These are phyloP conservation scores for Drosophila parvula DNA, from an alignment of 1,140 invertebrate species.

Conservation along the genomic window DNA sequence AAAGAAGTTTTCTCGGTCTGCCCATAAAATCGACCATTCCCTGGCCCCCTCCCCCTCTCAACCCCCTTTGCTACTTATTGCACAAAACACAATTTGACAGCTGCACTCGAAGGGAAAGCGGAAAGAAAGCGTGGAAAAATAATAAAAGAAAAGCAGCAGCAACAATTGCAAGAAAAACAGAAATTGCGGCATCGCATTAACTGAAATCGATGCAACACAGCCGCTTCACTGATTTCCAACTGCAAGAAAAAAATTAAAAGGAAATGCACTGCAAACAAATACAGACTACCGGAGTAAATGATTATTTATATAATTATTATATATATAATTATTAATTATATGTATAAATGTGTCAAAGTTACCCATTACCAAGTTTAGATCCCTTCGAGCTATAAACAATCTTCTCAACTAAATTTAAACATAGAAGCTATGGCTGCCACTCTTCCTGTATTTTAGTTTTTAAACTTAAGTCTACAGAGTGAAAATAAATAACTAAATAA, in stretches of 20 bases:
- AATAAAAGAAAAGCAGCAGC: background rate
- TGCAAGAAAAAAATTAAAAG: background rate
- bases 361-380: too few relatives aligned
- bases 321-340: too few relatives aligned
- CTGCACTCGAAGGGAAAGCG: conserved; percentile 60
- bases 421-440: too few relatives aligned
- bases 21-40: conserved; percentile 27
- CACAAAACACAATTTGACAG: conserved; percentile 73
- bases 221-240: conserved; percentile 42
- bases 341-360: too few relatives aligned
- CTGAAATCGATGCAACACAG: conserved; percentile 59
- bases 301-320: too few relatives aligned
- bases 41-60: background rate
- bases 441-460: too few relatives aligned
- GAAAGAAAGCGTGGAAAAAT: conserved; percentile 26
- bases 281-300: too few relatives aligned
- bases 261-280: background rate
- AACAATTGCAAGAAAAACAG: conserved; percentile 23
- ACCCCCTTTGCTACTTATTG: conserved; percentile 44
- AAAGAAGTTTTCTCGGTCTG: conserved; percentile 65
- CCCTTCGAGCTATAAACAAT: background rate
- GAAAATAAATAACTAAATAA: too few relatives aligned
- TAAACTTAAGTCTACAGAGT: too few relatives aligned
- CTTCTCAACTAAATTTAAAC: background rate
- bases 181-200: conserved; percentile 50